Evolutionary conservation across 2,888 invertebrate species (phyloP), one percentile per base, ranked within the genome.

Genomic region (Strigamia maritima): DNA sequence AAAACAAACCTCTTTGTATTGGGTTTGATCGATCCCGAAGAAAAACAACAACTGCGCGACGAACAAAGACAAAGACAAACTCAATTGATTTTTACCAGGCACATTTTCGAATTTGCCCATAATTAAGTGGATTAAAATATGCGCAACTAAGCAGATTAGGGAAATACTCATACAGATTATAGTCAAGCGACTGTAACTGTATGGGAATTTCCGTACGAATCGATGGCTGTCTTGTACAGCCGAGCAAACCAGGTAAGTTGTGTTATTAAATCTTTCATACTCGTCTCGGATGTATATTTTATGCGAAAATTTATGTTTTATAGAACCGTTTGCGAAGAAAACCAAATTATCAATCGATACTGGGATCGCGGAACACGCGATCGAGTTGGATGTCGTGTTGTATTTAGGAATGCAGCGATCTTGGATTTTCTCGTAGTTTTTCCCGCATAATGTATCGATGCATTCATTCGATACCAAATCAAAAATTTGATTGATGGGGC

Each of bases 1-100:
- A 16, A 83, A 78, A 35, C 85, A 85, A 80, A 82, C 28, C 70
- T 81, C 80, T 8, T 14, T 10, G 75, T 75, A 8, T 7, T 8
- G 26, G 4, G 35, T 16, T 28, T 19, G 35, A 3, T 74, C 26
- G 40, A 82, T 81, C 3, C 83, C 82, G 24, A 85, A 80, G 80
- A 85, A 70, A 28, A 26, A 85, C 70, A 85, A 80, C 2, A 86
- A 75, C 79, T 87, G 86, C 0, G 85, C 86, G 28, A 86, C 76
- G 79, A 87, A 84, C 6, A 88, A 83, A 4, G 85, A 83, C 44
- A 83, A 80, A 0, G 85, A 84, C n/a, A 87, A 82, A 38, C 85
- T 85, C 74, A 87, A 82, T 12, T 87, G 81, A 79, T 86, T 87
- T 80, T 85, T 86, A 1, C 86, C 87, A 0, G 87, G 87, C 3